A percentile compares a stretch with the other conserved stretches of the same genome.
phyloP scores from a whole-genome alignment of 53 echinoderm and acorn worm species.

The Hippasteria phrygiana region DNA sequence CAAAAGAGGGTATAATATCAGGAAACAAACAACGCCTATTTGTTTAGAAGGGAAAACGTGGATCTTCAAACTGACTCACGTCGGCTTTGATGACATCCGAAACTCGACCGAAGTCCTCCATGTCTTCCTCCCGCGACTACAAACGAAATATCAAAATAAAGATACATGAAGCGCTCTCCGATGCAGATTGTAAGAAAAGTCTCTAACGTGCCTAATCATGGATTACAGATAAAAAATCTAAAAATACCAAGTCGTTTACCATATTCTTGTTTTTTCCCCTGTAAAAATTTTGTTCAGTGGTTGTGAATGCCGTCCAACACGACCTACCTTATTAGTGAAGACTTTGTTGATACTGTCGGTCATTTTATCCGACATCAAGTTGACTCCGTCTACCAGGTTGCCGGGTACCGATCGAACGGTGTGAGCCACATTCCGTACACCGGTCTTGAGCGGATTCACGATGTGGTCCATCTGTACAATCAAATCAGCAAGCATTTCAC shows the following conservation, averaged over 20 bases:
- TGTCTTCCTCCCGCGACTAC: constrained; percentile 46
- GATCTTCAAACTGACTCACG: background rate
- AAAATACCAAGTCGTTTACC: too few relatives aligned
- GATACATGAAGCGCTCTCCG: too few relatives aligned
- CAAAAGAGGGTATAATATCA: too few relatives aligned
- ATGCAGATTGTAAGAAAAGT: too few relatives aligned
- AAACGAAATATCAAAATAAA: too few relatives aligned
- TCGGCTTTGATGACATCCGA: constrained; percentile 39
- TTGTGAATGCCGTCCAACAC: background rate
- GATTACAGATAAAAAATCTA: too few relatives aligned
- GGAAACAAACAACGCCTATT: too few relatives aligned
- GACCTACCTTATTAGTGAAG: constrained; percentile 85
- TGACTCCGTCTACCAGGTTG: constrained; percentile 91
- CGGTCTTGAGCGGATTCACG: constrained; percentile 93
- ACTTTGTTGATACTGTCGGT: constrained; percentile 91
- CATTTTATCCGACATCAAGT: constrained; percentile 91
- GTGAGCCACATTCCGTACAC: constrained; percentile 92
- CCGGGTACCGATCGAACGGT: constrained; percentile 94
- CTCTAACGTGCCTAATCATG: too few relatives aligned
- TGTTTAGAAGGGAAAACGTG: too few relatives aligned
- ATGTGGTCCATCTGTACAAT: constrained; percentile 87
- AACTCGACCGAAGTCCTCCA: constrained; percentile 43
- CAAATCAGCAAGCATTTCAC: too few relatives aligned
- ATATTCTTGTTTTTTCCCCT: too few relatives aligned
- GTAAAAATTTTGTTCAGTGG: too few relatives aligned